Evolutionary conservation across 2,797 vertebrate species (phyloP), one percentile per base, ranked within the genome.

Genomic region (Hozukius guyotensis): DNA sequence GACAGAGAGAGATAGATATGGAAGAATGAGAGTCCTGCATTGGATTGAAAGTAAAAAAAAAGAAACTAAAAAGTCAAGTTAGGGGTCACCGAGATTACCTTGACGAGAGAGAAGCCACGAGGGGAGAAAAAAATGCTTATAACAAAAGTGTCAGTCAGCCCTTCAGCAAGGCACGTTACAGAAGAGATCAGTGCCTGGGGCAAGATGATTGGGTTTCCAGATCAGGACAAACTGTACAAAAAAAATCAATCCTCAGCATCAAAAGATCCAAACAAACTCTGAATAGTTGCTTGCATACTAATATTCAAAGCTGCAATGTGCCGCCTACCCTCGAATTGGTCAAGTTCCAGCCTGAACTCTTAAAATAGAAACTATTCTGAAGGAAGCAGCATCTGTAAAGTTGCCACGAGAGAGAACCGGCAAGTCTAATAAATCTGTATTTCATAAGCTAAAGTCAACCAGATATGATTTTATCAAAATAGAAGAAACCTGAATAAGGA

Each of bases 71-170:
- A 81, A 42, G 59, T 76, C 32, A 16, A 72, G 69, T 74, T 52
- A 81, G 52, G 25, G 65, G 77, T 81, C 64, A 78, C 20, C 13
- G 14, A 75, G 25, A 88, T 76, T 66, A 69, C 16, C 53, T 27
- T 59, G 36, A 73, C 56, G 60, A 11, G 49, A 42, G 27, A 63
- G 22, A 76, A 72, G 38, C 53, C n/a, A 32, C 2, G 12, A 57
- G 13, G 22, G 56, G 4, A 38, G 53, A 57, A 57, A 31, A 77
- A 75, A 60, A 72, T 22, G 16, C 16, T 62, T 12, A 32, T 49
- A 31, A 80, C 9, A 55, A 62, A 32, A 55, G 69, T 69, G 63
- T 63, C 52, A 62, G 34, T 66, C 18, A 52, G 60, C 22, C 42
- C 27, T 42, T 65, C 24, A 73, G 64, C 64, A 59, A 73, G 53